Conservation (phyloP, 2,797 vertebrate species). For the Neosalanx taihuensis region DNA sequence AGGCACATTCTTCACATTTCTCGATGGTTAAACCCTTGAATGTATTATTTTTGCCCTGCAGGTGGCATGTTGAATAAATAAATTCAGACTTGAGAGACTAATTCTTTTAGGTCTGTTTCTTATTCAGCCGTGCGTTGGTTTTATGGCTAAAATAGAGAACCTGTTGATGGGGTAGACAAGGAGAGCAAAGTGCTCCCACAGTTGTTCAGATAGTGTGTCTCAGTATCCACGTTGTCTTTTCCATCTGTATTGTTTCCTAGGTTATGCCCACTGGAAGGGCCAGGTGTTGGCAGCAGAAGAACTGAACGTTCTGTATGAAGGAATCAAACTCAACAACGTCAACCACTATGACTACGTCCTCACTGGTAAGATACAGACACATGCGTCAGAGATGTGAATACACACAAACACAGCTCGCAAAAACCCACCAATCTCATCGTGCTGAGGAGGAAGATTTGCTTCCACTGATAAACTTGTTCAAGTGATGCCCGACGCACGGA, state of each 20-base stretch:
- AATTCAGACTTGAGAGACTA: slow-evolving; percentile 9
- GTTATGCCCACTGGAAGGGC: slow-evolving; percentile 89
- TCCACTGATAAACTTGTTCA: neutral
- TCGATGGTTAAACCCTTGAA: slow-evolving; percentile 10
- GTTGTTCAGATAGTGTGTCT: neutral
- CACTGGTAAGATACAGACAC: slow-evolving; percentile 73
- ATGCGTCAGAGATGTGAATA: neutral
- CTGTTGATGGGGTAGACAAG: neutral
- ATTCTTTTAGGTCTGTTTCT: neutral
- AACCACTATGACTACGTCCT: slow-evolving; percentile 91
- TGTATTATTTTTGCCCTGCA: slow-evolving; percentile 23
- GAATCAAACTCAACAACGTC: slow-evolving; percentile 85
- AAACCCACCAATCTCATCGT: neutral
- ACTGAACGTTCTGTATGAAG: slow-evolving; percentile 86
- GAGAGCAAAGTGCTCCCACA: neutral
- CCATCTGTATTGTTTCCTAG: slow-evolving; percentile 56
- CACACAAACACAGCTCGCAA: neutral
- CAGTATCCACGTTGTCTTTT: neutral
- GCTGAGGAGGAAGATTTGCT: neutral
- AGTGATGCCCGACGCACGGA: neutral
- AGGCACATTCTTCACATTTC: slow-evolving; percentile 58
- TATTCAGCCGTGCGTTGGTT: neutral
- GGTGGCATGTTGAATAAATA: slow-evolving; percentile 21
- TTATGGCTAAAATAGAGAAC: too few species aligned
- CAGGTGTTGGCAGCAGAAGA: slow-evolving; percentile 90